These are phyloP conservation scores for Colistium nudipinnis DNA, from an alignment of 2,113 vertebrate genomes.

Conservation along the genomic window DNA sequence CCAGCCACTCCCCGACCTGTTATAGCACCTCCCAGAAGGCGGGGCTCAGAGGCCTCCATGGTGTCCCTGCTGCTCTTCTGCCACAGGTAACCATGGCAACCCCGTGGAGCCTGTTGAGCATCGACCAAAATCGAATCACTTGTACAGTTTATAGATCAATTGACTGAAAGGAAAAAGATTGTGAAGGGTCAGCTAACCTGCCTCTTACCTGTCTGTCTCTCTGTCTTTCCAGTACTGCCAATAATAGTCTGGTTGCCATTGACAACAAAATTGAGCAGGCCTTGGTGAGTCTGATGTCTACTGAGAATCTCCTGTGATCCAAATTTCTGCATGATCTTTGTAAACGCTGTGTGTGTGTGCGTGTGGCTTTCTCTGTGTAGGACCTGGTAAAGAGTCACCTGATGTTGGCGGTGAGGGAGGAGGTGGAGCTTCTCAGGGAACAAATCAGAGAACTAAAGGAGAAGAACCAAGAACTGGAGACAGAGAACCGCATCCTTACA, in stretches of 20 bases:
- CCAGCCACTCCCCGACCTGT: neutral
- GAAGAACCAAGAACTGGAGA: conserved; percentile 80
- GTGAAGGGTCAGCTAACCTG: neutral
- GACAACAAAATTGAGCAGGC: conserved; percentile 88
- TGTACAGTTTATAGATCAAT: neutral
- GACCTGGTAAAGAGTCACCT: conserved; percentile 87
- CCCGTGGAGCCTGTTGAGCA: neutral
- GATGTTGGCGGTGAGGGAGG: conserved; percentile 85
- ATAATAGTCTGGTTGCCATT: conserved; percentile 80
- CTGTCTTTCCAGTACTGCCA: conserved; percentile 71
- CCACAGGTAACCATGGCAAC: conserved; percentile 52
- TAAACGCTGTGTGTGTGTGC: conserved; percentile 7
- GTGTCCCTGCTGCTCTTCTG: conserved; percentile 59
- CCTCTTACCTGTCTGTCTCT: conserved; percentile 2
- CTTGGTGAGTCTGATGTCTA: conserved; percentile 79
- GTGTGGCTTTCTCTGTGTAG: conserved; percentile 59
- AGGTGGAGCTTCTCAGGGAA: conserved; percentile 83
- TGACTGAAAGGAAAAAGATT: neutral
- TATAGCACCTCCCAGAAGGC: neutral
- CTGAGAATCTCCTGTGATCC: neutral
- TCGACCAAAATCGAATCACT: neutral
- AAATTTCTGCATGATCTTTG: too few species aligned
- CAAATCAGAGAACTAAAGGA: conserved; percentile 84
- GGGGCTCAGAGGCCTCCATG: conserved; percentile 41
- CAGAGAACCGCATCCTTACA: conserved; percentile 82